Evolutionary conservation across 2,888 invertebrate species (phyloP), one percentile per base, ranked within the genome.

Genomic region (Drosophila conformis): DNA sequence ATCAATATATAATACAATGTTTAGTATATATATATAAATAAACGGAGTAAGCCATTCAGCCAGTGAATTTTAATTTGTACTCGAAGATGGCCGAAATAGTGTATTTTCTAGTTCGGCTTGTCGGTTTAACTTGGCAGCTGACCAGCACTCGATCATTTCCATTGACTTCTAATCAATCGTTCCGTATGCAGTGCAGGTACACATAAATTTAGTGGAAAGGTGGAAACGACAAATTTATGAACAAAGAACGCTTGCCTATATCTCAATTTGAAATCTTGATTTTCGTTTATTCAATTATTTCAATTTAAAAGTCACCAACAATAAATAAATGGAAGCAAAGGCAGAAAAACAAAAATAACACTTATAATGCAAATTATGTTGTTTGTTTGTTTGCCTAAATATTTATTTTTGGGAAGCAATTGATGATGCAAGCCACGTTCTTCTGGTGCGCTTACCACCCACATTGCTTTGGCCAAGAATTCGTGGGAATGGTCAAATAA

Each of bases 241-340:
- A 84, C 76, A 82, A 81, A 78, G 81, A 82, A 70, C 69, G 63
- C 53, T 62, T 75, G 67, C 62, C 69, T 71, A 60, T 79, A 73
- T 76, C 63, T 65, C 65, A 69, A 64, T 70, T 60, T 61, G 51
- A 73, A 60, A 71, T 69, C 42, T 72, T 58, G 40, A 49, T 54
- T 74, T 70, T 57, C 58, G 49, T 54, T 59, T 62, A 53, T 64
- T 68, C 56, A 61, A 21, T 21, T 21, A 21, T 21, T 35, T 76
- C 56, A 59, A 72, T 80, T 64, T 68, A 69, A 70, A 60, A 74
- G 79, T 62, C 60, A 62, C 60, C 67, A 76, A 78, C 59, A 75
- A 69, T 25, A 40, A 21, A 18, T 21, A 5, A 29, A 13, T 53
- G 8, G 4, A 56, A 2, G 36, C 10, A n/a, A 33, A 59, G 53